A percentile compares a stretch with the other conserved stretches of the same genome.
phyloP scores from a whole-genome alignment of 2,888 invertebrate species.

The Perdita meconis region DNA sequence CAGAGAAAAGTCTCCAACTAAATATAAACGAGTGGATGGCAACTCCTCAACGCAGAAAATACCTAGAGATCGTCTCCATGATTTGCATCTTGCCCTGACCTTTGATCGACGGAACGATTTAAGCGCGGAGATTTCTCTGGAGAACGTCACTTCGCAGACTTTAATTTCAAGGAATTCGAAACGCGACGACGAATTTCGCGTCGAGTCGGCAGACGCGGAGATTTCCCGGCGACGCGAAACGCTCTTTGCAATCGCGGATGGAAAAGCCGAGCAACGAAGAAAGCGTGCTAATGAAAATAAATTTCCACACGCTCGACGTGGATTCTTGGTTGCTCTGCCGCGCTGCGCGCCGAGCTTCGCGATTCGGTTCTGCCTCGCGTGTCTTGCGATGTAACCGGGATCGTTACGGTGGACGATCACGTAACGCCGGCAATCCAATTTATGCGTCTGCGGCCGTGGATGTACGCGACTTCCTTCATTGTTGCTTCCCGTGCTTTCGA shows the following conservation, averaged over 20 bases:
- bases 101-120: not conserved
- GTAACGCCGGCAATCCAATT: conserved; percentile 58
- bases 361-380: conserved; percentile 51
- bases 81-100: conserved; percentile 31
- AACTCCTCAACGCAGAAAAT: not conserved
- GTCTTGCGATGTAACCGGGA: conserved; percentile 47
- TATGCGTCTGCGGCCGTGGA: conserved; percentile 26
- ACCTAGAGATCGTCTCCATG: conserved; percentile 6
- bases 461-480: conserved; percentile 4
- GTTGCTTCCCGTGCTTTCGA: not conserved
- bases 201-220: conserved; percentile 5
- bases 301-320: conserved; percentile 37
- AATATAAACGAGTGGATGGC: not conserved
- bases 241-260: conserved; percentile 43
- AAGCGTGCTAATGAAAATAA: conserved; percentile 61
- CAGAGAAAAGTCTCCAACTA: no score
- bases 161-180: conserved; percentile 50
- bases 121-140: conserved; percentile 33
- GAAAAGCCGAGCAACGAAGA: conserved; percentile 33
- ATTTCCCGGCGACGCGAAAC: conserved; percentile 15
- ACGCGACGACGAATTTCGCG: conserved; percentile 44
- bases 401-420: conserved; percentile 62
- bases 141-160: conserved; percentile 44
- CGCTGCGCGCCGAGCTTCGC: no score
- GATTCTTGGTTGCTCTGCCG: not conserved